Conservation (phyloP, 2,888 invertebrate genomes). For the Herminia tarsipennalis region DNA sequence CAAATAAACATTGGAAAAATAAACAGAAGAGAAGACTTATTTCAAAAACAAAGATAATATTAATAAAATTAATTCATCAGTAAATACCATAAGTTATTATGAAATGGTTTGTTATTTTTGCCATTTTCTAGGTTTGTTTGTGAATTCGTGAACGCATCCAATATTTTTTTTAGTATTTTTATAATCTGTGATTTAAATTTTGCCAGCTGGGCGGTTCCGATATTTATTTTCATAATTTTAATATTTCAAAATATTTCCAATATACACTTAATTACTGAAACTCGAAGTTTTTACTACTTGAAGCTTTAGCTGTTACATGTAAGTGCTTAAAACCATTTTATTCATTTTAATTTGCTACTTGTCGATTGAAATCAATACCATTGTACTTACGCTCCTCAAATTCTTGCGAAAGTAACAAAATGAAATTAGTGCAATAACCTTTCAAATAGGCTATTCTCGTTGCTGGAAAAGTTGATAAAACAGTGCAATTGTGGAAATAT, state of each 20-base stretch:
- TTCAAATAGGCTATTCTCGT: constrained; percentile 25
- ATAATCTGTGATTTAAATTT: constrained; percentile 52
- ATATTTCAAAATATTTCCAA: constrained; percentile 38
- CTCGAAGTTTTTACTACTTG: constrained; percentile 17
- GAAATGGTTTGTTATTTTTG: background rate
- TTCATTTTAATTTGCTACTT: constrained; percentile 33
- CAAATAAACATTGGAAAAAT: too few relatives aligned
- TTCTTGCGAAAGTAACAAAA: constrained; percentile 58
- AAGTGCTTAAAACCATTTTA: constrained; percentile 28
- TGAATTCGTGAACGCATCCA: constrained; percentile 16
- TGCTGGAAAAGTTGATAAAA: constrained; percentile 19
- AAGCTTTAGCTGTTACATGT: constrained; percentile 31
- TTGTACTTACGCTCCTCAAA: constrained; percentile 36
- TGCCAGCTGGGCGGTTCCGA: constrained; percentile 82
- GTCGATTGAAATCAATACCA: constrained; percentile 60
- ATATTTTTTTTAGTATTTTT: constrained; percentile 13
- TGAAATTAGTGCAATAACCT: constrained; percentile 52
- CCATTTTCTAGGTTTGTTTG: constrained; percentile 7
- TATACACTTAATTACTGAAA: constrained; percentile 6
- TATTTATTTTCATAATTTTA: constrained; percentile 57
- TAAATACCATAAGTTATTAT: too few relatives aligned
- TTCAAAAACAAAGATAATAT: too few relatives aligned
- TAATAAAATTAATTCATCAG: too few relatives aligned
- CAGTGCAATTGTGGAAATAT: background rate
- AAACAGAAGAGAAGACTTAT: too few relatives aligned